Evolutionary conservation across 2,797 vertebrate species (phyloP).

Genomic region (Columba guinea): DNA sequence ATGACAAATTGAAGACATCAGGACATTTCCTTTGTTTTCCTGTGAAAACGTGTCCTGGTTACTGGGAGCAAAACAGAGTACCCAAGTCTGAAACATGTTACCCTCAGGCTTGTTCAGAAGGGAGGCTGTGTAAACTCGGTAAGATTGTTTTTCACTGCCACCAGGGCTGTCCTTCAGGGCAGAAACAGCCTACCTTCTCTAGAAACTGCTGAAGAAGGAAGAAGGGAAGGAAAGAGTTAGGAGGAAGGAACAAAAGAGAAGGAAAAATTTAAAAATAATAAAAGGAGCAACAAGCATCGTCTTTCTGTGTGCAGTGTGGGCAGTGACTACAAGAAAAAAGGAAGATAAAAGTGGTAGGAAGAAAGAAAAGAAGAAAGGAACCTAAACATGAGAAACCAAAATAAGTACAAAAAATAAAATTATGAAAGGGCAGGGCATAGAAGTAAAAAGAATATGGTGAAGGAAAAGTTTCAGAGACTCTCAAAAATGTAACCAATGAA

Average conservation of each 20-base stretch:
- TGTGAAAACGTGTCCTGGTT: background rate
- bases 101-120: background rate
- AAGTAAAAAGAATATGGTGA: background rate
- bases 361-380: background rate
- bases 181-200: background rate
- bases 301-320: background rate
- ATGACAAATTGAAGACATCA: background rate
- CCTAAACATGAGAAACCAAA: background rate
- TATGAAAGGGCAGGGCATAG: background rate
- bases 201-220: background rate
- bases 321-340: background rate
- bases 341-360: background rate
- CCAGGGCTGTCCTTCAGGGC: background rate
- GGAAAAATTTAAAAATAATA: background rate
- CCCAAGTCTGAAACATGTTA: background rate
- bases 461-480: background rate
- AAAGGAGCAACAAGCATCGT: background rate
- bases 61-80: background rate
- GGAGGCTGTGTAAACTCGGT: background rate
- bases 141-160: background rate
- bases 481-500: background rate
- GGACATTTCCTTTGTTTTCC: background rate
- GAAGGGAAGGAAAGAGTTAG: background rate
- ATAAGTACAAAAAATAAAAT: background rate
- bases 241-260: background rate